Evolutionary conservation across 2,888 invertebrate species (phyloP), one percentile per base, ranked within the genome.

Genomic region (Ichneumoninae sp.): DNA sequence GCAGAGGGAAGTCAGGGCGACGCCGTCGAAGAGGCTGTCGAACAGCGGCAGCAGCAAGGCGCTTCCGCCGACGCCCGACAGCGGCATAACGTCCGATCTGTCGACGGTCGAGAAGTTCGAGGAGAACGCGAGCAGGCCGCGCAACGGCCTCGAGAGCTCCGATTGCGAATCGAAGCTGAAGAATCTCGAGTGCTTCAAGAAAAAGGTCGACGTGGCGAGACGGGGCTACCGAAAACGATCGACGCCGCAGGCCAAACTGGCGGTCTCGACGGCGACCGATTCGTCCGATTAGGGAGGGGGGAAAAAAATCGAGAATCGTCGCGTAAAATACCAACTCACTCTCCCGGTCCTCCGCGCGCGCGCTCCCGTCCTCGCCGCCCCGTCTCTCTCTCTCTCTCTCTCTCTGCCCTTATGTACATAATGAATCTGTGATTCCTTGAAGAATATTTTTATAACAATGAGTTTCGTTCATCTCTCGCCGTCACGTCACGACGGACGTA

Each of bases 361-460:
- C 40, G 22, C 16, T 44, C 76, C 70, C 66, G 52, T 79, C 80
- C 82, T 52, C 76, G 54, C 68, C 57, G 30, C 26, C 74, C 40
- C 68, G 10, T n/a, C n/a, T n/a, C n/a, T n/a, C n/a, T n/a, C n/a
- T 63, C 70, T 16, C 52, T 83, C 83, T 57, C 22, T 57, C 57
- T 57, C 7, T 26, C 80, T 81, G 83, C 81, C 86, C 86, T 86
- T 83, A 84, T 92, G 92, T 92, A 92, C 81, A 92, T 92, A 92
- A 89, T 89, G 87, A 88, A 91, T 89, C 91, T 92, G 91, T 92
- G 91, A 92, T 92, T 91, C 89, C 89, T 89, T 88, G 87, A 89
- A 90, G 87, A 91, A 91, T 92, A 92, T 92, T 92, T 92, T 92
- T 92, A 90, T 91, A 91, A 90, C 86, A 89, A 86, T 91, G 87